Base-by-base conservation (phyloP, 2,113 vertebrate genomes). In the Tachycineta bicolor region DNA sequence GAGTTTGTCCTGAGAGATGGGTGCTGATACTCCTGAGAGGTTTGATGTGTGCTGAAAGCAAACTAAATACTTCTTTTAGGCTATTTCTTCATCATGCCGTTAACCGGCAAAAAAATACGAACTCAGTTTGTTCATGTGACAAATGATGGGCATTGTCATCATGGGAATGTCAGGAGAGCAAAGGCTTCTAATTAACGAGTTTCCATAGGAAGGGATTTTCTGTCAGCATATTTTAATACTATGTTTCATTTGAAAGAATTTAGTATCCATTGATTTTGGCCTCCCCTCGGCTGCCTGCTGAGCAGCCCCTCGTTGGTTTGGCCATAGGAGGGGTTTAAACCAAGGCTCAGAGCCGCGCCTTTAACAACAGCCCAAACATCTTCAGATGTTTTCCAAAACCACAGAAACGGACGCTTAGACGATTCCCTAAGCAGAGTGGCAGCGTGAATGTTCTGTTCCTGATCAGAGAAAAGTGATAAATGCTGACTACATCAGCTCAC, bases 391-490 rank as follows among this genome's bases (percentile, higher is more conserved):
- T 64, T n/a, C 52, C 64, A 29, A 50, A 59, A 12, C 21, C 53
- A 5, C 60, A 5, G 11, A 18, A 39, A 33, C 0, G 8, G 12
- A 10, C 53, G 4, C 62, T 34, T 41, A 34, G 47, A 7, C 65
- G 37, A 12, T 76, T 56, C 75, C 64, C 79, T 58, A 43, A 90
- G 83, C 81, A 47, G 92, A 77, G 23, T 2, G 87, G 75, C 81
- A 71, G 87, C 83, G 62, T 46, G 89, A 65, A 33, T 60, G 80
- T 89, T 59, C 86, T 0, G 92, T 96, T 97, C 95, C 53, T 95
- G 95, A 97, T 91, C 94, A 96, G 96, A 95, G 93, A 88, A 92
- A 90, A 93, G 94, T 90, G 95, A 97, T 96, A 96, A 96, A 96
- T 96, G 93, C 94, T 96, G 94, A 83, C 33, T 91, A 68, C 95